Evolutionary conservation across 2,888 invertebrate genomes (phyloP), one percentile per base, ranked within the genome.

Genomic region (Ectemnius continuus): DNA sequence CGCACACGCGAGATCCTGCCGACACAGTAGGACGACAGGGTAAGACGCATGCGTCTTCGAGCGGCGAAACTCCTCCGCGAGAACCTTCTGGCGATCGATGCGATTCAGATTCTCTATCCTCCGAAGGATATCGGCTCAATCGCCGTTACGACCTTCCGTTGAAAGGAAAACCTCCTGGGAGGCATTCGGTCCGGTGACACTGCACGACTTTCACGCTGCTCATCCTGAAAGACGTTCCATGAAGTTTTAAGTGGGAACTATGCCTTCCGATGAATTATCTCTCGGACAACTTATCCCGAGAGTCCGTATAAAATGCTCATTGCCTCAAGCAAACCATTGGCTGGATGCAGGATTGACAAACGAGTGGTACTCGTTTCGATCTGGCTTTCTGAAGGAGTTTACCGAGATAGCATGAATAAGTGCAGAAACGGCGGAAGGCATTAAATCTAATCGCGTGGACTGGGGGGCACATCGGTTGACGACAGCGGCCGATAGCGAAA

Each of bases 61-160:
- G 52, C 16, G 16, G 0, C 52, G 52, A 23, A 3, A 23, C 23
- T 23, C 2, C 23, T 23, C 23, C 2, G 23, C 23, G 23, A 14
- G 52, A 52, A 14, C n/a, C 52, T 52, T 52, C 52, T 52, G 16
- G 11, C 52, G 52, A 14, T 52, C 52, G 52, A 52, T 52, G 52
- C 52, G 52, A 52, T 52, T 52, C 52, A 16, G 52, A 18, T n/a
- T 61, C 61, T 28, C 26, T 26, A 47, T 61, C 61, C 46, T 46
- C 61, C 70, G 47, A 67, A 67, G 67, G 67, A 71, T 71, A 71
- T 71, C 70, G 70, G 47, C 61, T 60, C 52, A 56, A 67, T 71
- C 70, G 67, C 61, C 61, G 57, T 61, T 71, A 71, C 66, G 67
- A 67, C 61, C 70, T 57, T 56, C 56, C 57, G 57, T 61, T 61